These are phyloP conservation scores for Halcyon smyrnensis DNA, from an alignment of 2,797 vertebrate genomes.

Conservation along the genomic window DNA sequence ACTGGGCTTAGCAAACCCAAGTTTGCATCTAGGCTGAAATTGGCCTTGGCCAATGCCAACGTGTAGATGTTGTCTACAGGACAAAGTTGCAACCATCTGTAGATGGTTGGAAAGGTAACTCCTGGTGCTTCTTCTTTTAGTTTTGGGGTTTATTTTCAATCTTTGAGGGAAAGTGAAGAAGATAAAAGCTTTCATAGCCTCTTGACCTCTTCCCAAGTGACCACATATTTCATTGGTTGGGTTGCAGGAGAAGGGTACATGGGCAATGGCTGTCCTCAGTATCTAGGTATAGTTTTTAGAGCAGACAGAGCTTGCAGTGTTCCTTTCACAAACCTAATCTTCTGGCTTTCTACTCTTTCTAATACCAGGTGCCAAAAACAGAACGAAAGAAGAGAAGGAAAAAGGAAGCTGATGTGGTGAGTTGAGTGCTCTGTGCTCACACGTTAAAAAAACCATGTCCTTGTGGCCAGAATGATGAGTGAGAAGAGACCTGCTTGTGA, in stretches of 20 bases:
- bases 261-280: not conserved
- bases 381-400: constrained; percentile 84
- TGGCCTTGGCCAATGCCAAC: not conserved
- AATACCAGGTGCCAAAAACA: constrained; percentile 76
- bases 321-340: not conserved
- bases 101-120: not conserved
- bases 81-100: not conserved
- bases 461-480: not conserved
- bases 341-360: not conserved
- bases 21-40: not conserved
- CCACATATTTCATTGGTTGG: not conserved
- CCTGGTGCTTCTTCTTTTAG: not conserved
- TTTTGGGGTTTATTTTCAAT: not conserved
- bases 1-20: not conserved
- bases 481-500: not conserved
- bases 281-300: not conserved
- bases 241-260: not conserved
- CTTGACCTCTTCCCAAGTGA: not conserved
- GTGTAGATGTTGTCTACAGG: not conserved
- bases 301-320: not conserved
- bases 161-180: not conserved
- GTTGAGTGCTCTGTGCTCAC: constrained; percentile 14
- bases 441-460: not conserved
- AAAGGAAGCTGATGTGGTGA: constrained; percentile 82
- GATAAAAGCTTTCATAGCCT: not conserved